Evolutionary conservation across 35 echinoderm and acorn worm genomes (phyloP).

Genomic region (Amphiura filiformis): DNA sequence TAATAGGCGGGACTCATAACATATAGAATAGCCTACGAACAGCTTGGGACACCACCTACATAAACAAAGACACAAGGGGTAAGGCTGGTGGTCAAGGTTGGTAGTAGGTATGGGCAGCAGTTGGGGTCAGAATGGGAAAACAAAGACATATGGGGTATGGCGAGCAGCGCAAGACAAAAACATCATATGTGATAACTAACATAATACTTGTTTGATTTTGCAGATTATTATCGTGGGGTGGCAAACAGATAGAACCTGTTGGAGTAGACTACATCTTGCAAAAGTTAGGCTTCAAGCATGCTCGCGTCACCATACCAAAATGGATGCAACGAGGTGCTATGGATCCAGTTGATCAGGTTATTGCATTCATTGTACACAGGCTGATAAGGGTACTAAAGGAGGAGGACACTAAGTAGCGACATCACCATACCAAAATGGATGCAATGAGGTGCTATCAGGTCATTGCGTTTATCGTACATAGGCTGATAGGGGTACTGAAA

Average conservation of each 20-base stretch:
- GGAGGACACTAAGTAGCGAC: conserved; percentile 16
- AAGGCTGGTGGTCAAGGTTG: too few species aligned
- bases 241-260: conserved; percentile 92
- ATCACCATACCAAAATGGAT: conserved; percentile 97
- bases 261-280: conserved; percentile 94
- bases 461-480: conserved; percentile 62
- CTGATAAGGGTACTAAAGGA: conserved; percentile 66
- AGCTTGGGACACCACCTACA: too few species aligned
- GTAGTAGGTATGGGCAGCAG: too few species aligned
- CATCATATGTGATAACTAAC: too few species aligned
- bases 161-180: too few species aligned
- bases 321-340: conserved; percentile 95
- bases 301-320: conserved; percentile 91
- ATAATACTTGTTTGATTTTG: too few species aligned
- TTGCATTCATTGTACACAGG: conserved; percentile 68
- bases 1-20: too few species aligned
- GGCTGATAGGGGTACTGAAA: conserved; percentile 68
- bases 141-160: too few species aligned
- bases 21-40: too few species aligned
- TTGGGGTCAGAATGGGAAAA: too few species aligned
- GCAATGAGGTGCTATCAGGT: conserved; percentile 85
- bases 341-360: conserved; percentile 79
- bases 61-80: too few species aligned
- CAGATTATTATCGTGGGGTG: conserved; percentile 87
- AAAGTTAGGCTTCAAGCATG: conserved; percentile 92